phyloP scores from a whole-genome alignment of 2,113 vertebrate species.

The Hoplias malabaricus region DNA sequence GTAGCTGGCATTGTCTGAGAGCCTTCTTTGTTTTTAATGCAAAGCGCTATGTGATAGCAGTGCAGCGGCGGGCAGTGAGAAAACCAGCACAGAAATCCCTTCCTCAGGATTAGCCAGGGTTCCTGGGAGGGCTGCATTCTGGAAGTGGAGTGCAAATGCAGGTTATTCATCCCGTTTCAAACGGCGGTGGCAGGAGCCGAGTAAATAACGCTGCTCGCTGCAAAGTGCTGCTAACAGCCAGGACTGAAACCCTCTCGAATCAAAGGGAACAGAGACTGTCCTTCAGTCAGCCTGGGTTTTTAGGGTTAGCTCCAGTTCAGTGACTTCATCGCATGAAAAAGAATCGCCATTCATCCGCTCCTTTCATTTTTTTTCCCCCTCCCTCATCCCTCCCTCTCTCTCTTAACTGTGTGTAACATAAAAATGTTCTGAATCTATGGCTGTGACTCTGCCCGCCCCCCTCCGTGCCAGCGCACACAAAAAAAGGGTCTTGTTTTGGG shows the following conservation, averaged over 20 bases:
- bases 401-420: slow-evolving; percentile 38
- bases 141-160: slow-evolving; percentile 26
- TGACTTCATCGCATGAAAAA: slow-evolving; percentile 53
- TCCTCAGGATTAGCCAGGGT: slow-evolving; percentile 37
- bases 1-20: neutral
- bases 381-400: neutral
- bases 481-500: slow-evolving; percentile 51
- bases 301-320: slow-evolving; percentile 52
- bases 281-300: slow-evolving; percentile 43
- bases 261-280: slow-evolving; percentile 49
- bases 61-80: slow-evolving; percentile 24
- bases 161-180: slow-evolving; percentile 44
- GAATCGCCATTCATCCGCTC: slow-evolving; percentile 48
- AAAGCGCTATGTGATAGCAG: slow-evolving; percentile 11
- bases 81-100: slow-evolving; percentile 27
- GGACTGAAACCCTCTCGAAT: slow-evolving; percentile 43
- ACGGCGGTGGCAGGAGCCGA: slow-evolving; percentile 31
- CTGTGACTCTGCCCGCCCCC: slow-evolving; percentile 22
- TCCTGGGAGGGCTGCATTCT: slow-evolving; percentile 18
- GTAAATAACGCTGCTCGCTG: slow-evolving; percentile 38
- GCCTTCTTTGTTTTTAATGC: slow-evolving; percentile 6
- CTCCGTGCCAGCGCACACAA: slow-evolving; percentile 34
- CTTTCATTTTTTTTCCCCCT: neutral
- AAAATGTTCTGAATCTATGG: slow-evolving; percentile 48
- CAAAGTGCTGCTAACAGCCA: slow-evolving; percentile 40